Conservation (phyloP, 2,888 invertebrate species). For the Platycheirus rosarum region DNA sequence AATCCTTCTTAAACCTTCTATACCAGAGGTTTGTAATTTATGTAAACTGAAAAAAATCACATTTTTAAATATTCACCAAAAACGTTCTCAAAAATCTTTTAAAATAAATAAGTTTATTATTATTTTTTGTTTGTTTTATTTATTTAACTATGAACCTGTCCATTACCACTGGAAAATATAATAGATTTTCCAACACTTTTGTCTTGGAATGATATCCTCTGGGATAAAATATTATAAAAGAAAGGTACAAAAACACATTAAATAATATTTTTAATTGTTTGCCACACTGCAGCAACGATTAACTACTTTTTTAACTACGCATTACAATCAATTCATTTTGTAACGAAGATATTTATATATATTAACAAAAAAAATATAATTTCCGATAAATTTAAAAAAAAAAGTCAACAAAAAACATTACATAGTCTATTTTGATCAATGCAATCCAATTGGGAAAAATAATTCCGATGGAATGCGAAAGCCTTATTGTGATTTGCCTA, state of each 20-base stretch:
- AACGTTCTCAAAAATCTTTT: too few relatives aligned
- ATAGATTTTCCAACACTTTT: constrained; percentile 52
- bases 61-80: too few relatives aligned
- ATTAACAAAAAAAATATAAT: constrained; percentile 3
- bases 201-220: constrained; percentile 65
- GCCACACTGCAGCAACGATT: neutral
- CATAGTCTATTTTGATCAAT: constrained; percentile 29
- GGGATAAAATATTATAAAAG: constrained; percentile 47
- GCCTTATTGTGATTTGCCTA: constrained; percentile 16
- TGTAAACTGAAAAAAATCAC: too few relatives aligned
- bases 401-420: constrained; percentile 2
- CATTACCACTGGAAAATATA: constrained; percentile 54
- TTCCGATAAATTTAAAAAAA: neutral
- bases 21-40: too few relatives aligned
- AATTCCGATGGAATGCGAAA: constrained; percentile 36
- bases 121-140: constrained; percentile 20
- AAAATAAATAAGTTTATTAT: too few relatives aligned
- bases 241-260: constrained; percentile 29
- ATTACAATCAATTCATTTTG: constrained; percentile 2
- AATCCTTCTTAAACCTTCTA: too few relatives aligned
- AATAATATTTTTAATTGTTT: constrained; percentile 11
- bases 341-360: neutral
- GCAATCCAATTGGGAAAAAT: constrained; percentile 33
- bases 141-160: constrained; percentile 52
- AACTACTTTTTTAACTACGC: constrained; percentile 6